phyloP scores from a whole-genome alignment of 2,797 vertebrate genomes.

The Clarias laeviceps region DNA sequence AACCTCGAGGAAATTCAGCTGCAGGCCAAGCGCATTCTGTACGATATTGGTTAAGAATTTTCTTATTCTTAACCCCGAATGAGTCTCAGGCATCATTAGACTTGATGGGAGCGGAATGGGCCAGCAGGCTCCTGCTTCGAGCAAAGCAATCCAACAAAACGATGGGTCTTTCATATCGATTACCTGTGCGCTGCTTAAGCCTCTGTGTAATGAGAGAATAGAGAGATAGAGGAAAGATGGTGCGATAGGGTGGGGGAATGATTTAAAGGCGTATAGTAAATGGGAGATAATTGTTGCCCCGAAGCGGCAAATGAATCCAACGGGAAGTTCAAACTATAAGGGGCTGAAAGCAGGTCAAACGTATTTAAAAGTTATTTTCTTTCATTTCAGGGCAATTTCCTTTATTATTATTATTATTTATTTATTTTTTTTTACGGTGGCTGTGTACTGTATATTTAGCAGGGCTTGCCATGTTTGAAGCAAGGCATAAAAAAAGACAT shows the following conservation, averaged over 20 bases:
- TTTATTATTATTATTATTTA: neutral
- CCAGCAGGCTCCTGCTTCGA: conserved; percentile 46
- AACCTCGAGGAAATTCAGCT: conserved; percentile 24
- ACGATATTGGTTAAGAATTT: conserved; percentile 49
- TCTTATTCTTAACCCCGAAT: conserved; percentile 47
- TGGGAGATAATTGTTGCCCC: conserved; percentile 30
- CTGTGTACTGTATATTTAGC: neutral
- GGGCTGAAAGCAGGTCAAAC: conserved; percentile 14
- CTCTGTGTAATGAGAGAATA: conserved; percentile 57
- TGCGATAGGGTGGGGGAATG: conserved; percentile 10
- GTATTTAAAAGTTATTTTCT: conserved; percentile 15
- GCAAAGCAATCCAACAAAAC: conserved; percentile 53
- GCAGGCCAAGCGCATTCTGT: conserved; percentile 27
- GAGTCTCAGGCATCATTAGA: conserved; percentile 50
- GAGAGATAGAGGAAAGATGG: conserved; percentile 34
- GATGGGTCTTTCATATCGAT: conserved; percentile 60
- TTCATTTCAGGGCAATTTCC: neutral
- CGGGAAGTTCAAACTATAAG: conserved; percentile 11
- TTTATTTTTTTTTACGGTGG: neutral
- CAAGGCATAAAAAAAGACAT: neutral
- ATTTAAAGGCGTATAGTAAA: conserved; percentile 46
- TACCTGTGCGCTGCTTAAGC: conserved; percentile 52
- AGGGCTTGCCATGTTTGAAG: neutral
- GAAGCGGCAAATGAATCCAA: conserved; percentile 30
- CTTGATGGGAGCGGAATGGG: conserved; percentile 50